phyloP scores from a whole-genome alignment of 2,888 invertebrate species.

The Heliconius charithonia region DNA sequence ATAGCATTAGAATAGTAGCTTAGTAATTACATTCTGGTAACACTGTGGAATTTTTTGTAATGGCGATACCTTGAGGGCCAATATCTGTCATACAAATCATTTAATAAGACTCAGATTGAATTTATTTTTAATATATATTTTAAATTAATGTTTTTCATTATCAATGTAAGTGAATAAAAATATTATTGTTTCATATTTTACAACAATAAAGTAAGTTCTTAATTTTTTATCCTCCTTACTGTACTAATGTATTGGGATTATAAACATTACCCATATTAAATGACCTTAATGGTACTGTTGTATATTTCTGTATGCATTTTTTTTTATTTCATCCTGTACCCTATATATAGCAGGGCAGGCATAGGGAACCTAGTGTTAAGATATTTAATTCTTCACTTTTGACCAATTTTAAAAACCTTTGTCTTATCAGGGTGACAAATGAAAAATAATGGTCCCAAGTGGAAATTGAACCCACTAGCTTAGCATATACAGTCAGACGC shows the following conservation, averaged over 20 bases:
- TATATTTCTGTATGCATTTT: background rate
- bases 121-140: background rate
- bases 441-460: too few relatives aligned
- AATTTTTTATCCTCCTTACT: background rate
- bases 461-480: too few relatives aligned
- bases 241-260: background rate
- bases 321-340: too few relatives aligned
- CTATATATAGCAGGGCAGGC: too few relatives aligned
- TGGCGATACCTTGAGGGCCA: conserved; percentile 37
- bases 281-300: background rate
- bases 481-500: too few relatives aligned
- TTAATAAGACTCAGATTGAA: background rate
- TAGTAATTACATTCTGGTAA: conserved; percentile 30
- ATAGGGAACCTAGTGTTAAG: too few relatives aligned
- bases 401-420: too few relatives aligned
- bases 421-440: too few relatives aligned
- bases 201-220: conserved; percentile 5
- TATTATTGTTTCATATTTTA: background rate
- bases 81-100: conserved; percentile 31
- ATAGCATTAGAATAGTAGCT: background rate
- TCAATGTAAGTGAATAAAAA: background rate
- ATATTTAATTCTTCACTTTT: too few relatives aligned
- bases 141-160: background rate
- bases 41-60: conserved; percentile 33
- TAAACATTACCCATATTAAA: background rate